Evolutionary conservation across 2,113 vertebrate species (phyloP).

Genomic region (Panurus biarmicus): DNA sequence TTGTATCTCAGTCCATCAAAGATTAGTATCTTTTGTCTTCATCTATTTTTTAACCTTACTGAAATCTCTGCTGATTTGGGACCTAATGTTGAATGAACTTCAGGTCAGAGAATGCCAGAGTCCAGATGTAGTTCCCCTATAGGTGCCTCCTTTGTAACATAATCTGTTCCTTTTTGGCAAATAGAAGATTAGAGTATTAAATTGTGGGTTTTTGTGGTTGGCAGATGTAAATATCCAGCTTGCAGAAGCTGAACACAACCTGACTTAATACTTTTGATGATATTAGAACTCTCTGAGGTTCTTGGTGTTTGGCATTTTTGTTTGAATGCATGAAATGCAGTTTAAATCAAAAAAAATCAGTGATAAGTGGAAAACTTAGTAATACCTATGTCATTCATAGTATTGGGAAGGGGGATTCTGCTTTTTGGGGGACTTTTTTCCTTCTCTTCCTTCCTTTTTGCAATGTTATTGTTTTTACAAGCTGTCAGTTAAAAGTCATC

Average conservation of each 20-base stretch:
- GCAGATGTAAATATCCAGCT: neutral
- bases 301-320: neutral
- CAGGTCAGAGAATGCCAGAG: neutral
- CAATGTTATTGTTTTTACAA: neutral
- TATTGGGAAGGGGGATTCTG: neutral
- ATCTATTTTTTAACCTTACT: neutral
- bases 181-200: neutral
- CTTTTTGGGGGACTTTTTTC: fast-evolving
- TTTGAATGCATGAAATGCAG: neutral
- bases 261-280: neutral
- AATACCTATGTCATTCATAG: neutral
- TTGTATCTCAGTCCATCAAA: neutral
- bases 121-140: neutral
- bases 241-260: neutral
- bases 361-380: neutral
- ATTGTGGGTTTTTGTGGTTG: neutral
- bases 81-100: neutral
- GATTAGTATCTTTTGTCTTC: neutral
- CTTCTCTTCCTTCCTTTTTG: neutral
- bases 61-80: neutral
- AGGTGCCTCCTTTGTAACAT: neutral
- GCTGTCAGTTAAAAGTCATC: neutral
- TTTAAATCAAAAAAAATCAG: neutral
- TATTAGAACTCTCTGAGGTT: neutral
- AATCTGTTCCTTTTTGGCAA: neutral